Percentiles rank a stretch among this genome's conserved stretches.
These are phyloP conservation scores for Baccha elongata DNA, from an alignment of 2,888 invertebrate genomes.

Conservation along the genomic window DNA sequence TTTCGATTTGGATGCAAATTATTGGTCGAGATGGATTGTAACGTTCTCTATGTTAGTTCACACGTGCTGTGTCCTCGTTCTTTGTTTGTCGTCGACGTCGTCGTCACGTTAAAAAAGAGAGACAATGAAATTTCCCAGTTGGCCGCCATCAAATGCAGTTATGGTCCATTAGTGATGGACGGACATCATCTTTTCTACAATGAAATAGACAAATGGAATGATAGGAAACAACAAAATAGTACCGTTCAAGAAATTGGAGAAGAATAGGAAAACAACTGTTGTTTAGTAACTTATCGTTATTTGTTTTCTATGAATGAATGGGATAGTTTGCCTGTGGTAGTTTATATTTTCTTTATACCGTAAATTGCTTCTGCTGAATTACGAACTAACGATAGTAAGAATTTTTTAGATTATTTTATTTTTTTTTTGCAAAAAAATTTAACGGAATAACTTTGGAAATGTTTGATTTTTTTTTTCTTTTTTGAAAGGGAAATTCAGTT, in stretches of 20 bases:
- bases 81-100: not conserved
- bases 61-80: slow-evolving; percentile 15
- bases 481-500: too few relatives aligned
- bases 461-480: too few relatives aligned
- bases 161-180: slow-evolving; percentile 55
- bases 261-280: slow-evolving; percentile 43
- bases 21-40: slow-evolving; percentile 21
- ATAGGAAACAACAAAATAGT: not conserved
- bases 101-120: not conserved
- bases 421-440: too few relatives aligned
- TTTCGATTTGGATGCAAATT: slow-evolving; percentile 65
- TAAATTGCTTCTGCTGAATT: not conserved
- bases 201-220: not conserved
- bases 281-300: slow-evolving; percentile 50
- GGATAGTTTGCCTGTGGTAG: slow-evolving; percentile 11
- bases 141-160: slow-evolving; percentile 34
- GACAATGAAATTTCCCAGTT: slow-evolving; percentile 5
- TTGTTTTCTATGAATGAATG: not conserved
- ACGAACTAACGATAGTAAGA: too few relatives aligned
- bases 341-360: slow-evolving; percentile 11
- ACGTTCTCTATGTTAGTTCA: slow-evolving; percentile 1
- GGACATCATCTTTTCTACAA: slow-evolving; percentile 32
- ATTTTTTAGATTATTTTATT: too few relatives aligned
- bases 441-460: too few relatives aligned
- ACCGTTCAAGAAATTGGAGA: slow-evolving; percentile 3